A percentile compares a stretch with the other conserved stretches of the same genome.
phyloP scores from a whole-genome alignment of 2,797 vertebrate genomes.

The Acanthis flammea region DNA sequence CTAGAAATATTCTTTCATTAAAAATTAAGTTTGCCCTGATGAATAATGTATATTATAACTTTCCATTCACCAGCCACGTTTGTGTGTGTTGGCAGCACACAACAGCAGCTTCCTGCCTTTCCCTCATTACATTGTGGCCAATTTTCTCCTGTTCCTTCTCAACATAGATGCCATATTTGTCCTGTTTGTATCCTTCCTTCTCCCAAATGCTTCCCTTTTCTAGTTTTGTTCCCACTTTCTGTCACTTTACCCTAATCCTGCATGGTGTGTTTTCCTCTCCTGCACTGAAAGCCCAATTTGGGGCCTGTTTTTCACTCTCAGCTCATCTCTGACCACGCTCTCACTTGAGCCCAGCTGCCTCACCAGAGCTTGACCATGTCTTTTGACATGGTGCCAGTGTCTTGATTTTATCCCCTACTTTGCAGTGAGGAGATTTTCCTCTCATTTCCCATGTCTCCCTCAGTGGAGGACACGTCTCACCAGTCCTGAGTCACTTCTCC shows the following conservation, averaged over 20 bases:
- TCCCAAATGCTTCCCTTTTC: neutral
- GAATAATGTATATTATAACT: constrained; percentile 17
- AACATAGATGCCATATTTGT: neutral
- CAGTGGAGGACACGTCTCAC: neutral
- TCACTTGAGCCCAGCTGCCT: neutral
- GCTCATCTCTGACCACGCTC: neutral
- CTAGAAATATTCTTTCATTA: constrained; percentile 38
- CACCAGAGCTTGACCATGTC: neutral
- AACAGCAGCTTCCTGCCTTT: neutral
- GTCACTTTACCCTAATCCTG: neutral
- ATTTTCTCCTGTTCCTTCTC: neutral
- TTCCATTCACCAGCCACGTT: neutral
- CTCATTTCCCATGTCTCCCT: neutral
- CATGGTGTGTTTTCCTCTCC: neutral
- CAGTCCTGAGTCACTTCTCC: neutral
- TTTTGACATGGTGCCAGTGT: neutral
- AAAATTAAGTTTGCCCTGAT: constrained; percentile 22
- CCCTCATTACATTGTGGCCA: neutral
- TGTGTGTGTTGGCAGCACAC: neutral
- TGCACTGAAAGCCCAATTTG: neutral
- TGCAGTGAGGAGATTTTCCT: neutral
- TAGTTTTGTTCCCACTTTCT: neutral
- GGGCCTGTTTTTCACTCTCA: neutral
- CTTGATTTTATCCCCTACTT: neutral
- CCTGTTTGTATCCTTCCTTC: neutral